Percentiles rank a stretch among this genome's conserved stretches.
Evolutionary conservation across 2,113 vertebrate genomes (phyloP).

Genomic region (Chaenocephalus aceratus): DNA sequence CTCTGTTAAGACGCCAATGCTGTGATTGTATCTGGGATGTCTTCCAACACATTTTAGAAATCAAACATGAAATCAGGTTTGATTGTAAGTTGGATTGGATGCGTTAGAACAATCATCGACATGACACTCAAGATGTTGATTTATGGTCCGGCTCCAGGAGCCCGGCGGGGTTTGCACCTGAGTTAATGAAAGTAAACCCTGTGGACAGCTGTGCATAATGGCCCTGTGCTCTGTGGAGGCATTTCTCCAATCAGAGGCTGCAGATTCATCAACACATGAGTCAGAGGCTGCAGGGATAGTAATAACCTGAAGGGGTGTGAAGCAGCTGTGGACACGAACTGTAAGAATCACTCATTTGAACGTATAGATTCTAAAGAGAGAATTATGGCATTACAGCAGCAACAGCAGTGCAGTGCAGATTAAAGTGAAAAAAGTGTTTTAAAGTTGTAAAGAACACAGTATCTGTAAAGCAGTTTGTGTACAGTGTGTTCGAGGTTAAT

Average conservation of each 20-base stretch:
- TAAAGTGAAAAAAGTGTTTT: no score
- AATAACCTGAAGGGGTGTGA: background rate
- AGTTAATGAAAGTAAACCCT: slow-evolving; percentile 5
- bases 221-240: background rate
- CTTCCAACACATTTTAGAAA: no score
- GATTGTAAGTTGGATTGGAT: no score
- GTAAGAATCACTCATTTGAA: background rate
- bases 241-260: background rate
- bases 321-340: background rate
- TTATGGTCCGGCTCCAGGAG: background rate
- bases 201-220: background rate
- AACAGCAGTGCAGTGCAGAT: no score
- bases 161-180: background rate
- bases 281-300: background rate
- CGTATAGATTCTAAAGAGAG: background rate
- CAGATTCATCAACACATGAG: background rate
- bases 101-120: no score
- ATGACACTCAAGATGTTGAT: background rate
- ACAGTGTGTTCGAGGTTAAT: slow-evolving; percentile 30
- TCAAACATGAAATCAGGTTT: no score
- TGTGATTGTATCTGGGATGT: no score
- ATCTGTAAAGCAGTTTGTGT: background rate
- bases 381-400: no score
- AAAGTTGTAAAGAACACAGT: background rate
- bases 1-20: no score